A percentile compares a stretch with the other conserved stretches of the same genome.
phyloP scores from a whole-genome alignment of 1,140 invertebrate species.

The Nephotettix cincticeps region DNA sequence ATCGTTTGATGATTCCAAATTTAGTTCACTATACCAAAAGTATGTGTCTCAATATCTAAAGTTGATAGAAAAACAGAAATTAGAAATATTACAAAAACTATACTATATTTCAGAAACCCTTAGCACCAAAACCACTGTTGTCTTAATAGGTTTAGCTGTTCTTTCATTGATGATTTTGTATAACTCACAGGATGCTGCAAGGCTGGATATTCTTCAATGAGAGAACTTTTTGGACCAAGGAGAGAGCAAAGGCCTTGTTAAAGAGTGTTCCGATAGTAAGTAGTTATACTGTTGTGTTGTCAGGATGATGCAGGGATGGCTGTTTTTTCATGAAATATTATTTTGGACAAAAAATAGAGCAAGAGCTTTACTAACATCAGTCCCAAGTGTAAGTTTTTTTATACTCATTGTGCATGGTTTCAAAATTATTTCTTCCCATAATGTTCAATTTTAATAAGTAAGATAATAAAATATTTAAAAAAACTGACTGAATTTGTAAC shows the following conservation, averaged over 20 bases:
- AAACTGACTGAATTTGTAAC: too few relatives aligned
- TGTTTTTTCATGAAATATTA: conserved; percentile 66
- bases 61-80: too few relatives aligned
- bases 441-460: too few relatives aligned
- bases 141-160: too few relatives aligned
- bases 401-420: neutral
- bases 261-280: conserved; percentile 75
- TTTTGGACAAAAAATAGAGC: conserved; percentile 70
- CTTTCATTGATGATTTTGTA: too few relatives aligned
- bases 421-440: neutral
- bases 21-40: too few relatives aligned
- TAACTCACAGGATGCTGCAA: conserved; percentile 77
- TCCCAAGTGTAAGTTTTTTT: conserved; percentile 63
- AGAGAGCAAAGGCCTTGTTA: conserved; percentile 67
- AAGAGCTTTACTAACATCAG: conserved; percentile 71
- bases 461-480: too few relatives aligned
- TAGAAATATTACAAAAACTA: too few relatives aligned
- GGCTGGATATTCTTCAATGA: conserved; percentile 82
- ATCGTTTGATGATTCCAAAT: too few relatives aligned
- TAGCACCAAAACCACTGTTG: too few relatives aligned
- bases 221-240: conserved; percentile 63
- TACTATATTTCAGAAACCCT: too few relatives aligned
- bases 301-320: conserved; percentile 87
- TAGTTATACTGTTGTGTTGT: conserved; percentile 41
- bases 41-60: too few relatives aligned